Evolutionary conservation across 2,888 invertebrate species (phyloP).

Genomic region (Eulithis testata): DNA sequence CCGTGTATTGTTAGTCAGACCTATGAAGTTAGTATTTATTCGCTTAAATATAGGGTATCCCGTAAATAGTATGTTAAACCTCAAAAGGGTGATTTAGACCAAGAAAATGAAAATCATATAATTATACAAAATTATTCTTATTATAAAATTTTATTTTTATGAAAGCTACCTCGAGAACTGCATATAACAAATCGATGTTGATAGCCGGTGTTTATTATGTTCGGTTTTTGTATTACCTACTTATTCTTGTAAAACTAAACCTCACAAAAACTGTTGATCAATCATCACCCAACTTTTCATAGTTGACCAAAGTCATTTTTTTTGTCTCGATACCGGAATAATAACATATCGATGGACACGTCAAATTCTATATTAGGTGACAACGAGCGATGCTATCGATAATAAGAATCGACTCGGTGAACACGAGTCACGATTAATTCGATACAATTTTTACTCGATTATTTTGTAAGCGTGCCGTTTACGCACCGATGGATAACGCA

Average conservation of each 20-base stretch:
- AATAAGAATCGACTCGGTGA: conserved; percentile 47
- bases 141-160: no score
- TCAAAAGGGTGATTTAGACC: no score
- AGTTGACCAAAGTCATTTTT: conserved; percentile 29
- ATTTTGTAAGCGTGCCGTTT: conserved; percentile 40
- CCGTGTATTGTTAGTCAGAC: no score
- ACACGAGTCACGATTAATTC: conserved; percentile 47
- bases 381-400: conserved; percentile 46
- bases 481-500: conserved; percentile 31
- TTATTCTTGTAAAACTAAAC: conserved; percentile 41
- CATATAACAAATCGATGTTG: no score
- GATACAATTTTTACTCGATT: conserved; percentile 43
- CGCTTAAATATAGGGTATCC: no score
- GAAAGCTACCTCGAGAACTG: no score
- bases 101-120: no score
- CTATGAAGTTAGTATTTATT: no score
- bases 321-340: conserved; percentile 47
- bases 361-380: conserved; percentile 50
- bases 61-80: no score
- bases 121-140: no score
- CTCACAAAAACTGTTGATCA: conserved; percentile 4
- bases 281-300: conserved; percentile 25
- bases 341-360: conserved; percentile 51
- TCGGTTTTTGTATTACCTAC: neutral
- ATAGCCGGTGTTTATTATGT: neutral